Evolutionary conservation across 2,888 invertebrate species (phyloP).

Genomic region (Cyclophora punctaria): DNA sequence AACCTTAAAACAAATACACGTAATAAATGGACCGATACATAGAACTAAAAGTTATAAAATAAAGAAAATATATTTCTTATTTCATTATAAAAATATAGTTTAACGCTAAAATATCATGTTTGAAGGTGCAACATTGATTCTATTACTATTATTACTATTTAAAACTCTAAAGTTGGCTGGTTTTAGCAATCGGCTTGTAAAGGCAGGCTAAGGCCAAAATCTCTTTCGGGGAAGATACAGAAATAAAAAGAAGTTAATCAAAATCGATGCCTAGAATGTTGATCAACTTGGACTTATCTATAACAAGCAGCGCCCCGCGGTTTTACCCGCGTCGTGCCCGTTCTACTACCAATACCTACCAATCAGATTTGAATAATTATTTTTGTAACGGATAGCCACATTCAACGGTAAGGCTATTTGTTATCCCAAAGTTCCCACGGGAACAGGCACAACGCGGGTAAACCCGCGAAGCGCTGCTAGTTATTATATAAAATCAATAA

Average conservation of each 20-base stretch:
- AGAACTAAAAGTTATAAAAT: slow-evolving; percentile 42
- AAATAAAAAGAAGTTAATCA: slow-evolving; percentile 6
- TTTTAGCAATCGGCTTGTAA: too few species aligned
- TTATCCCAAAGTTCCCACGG: too few species aligned
- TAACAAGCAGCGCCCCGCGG: neutral
- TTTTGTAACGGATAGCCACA: too few species aligned
- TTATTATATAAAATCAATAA: too few species aligned
- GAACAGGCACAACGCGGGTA: too few species aligned
- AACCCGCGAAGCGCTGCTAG: too few species aligned
- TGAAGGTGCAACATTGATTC: slow-evolving; percentile 59
- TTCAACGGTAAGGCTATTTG: too few species aligned
- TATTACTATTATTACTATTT: slow-evolving; percentile 16
- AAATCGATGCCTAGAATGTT: neutral
- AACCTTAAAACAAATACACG: slow-evolving; percentile 23
- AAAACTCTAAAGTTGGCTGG: too few species aligned
- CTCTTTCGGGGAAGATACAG: too few species aligned
- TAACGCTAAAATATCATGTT: slow-evolving; percentile 59
- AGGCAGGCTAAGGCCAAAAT: too few species aligned
- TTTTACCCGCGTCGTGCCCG: neutral
- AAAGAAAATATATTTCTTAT: slow-evolving; percentile 36
- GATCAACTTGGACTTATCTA: too few species aligned
- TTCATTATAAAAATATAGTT: slow-evolving; percentile 65
- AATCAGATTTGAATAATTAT: too few species aligned
- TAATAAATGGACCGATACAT: slow-evolving; percentile 41
- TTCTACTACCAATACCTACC: neutral